Evolutionary conservation across 2,888 invertebrate genomes (phyloP).

Genomic region (Agonopterix alstromeriana): DNA sequence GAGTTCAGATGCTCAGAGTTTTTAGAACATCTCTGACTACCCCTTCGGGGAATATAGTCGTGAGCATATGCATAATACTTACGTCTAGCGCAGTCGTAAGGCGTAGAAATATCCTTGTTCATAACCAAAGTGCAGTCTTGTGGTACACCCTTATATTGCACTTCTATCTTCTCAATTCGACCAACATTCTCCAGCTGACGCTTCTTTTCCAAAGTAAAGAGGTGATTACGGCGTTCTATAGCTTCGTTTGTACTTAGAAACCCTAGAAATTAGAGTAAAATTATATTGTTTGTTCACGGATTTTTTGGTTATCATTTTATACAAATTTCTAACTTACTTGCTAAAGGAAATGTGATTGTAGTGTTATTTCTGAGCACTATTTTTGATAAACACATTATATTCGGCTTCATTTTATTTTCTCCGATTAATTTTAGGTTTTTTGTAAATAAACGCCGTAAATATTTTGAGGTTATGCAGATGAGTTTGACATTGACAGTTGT

Average conservation of each 20-base stretch:
- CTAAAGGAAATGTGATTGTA: constrained; percentile 21
- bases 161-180: constrained; percentile 93
- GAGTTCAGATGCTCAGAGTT: too few species aligned
- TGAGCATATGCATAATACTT: constrained; percentile 32
- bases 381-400: constrained; percentile 34
- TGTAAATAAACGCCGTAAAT: not conserved
- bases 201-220: constrained; percentile 87
- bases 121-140: constrained; percentile 87
- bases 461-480: not conserved
- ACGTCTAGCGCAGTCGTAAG: constrained; percentile 94
- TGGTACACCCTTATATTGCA: constrained; percentile 85
- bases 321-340: constrained; percentile 26
- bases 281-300: constrained; percentile 2
- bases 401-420: constrained; percentile 42
- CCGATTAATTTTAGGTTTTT: not conserved
- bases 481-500: too few species aligned
- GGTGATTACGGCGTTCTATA: constrained; percentile 76
- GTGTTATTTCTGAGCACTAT: constrained; percentile 28
- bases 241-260: constrained; percentile 69
- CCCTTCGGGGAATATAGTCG: too few species aligned
- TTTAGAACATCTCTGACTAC: too few species aligned
- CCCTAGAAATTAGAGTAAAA: constrained; percentile 32
- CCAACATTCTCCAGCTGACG: constrained; percentile 85
- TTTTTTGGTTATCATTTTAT: not conserved
- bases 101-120: constrained; percentile 95